A percentile compares a stretch with the other conserved stretches of the same genome.
phyloP scores from a whole-genome alignment of 1,140 invertebrate genomes.

The Himalopsyche phryganea region DNA sequence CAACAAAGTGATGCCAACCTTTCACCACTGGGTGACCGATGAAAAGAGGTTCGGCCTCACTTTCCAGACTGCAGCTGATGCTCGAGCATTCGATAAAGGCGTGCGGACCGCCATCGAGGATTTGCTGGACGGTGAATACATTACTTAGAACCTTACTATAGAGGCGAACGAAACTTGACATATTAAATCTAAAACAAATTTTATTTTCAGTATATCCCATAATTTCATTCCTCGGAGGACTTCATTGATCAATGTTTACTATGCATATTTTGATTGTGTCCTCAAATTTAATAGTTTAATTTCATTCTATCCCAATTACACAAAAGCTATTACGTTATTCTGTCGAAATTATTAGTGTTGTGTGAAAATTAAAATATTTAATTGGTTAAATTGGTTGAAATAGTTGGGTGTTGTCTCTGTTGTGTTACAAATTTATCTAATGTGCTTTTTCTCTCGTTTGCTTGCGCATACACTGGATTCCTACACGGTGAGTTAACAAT shows the following conservation, averaged over 20 bases:
- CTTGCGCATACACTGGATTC: slow-evolving; percentile 59
- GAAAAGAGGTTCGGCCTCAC: slow-evolving; percentile 93
- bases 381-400: no score
- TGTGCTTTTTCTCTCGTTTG: slow-evolving; percentile 58
- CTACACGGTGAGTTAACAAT: slow-evolving; percentile 53
- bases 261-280: no score
- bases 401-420: not conserved
- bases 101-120: slow-evolving; percentile 87
- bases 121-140: slow-evolving; percentile 78
- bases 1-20: slow-evolving; percentile 96
- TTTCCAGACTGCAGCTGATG: slow-evolving; percentile 91
- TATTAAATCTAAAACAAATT: no score
- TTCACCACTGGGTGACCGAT: slow-evolving; percentile 95
- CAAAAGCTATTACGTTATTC: no score
- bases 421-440: slow-evolving; percentile 54
- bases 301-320: no score
- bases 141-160: not conserved
- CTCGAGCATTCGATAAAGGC: slow-evolving; percentile 89
- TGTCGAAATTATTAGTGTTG: no score
- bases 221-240: no score
- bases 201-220: no score
- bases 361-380: no score
- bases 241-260: no score
- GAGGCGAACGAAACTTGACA: no score
- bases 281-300: no score